Percentiles rank a stretch among this genome's conserved stretches.
Conservation (phyloP, 2,888 invertebrate species). For the Himalopsyche anomala region DNA sequence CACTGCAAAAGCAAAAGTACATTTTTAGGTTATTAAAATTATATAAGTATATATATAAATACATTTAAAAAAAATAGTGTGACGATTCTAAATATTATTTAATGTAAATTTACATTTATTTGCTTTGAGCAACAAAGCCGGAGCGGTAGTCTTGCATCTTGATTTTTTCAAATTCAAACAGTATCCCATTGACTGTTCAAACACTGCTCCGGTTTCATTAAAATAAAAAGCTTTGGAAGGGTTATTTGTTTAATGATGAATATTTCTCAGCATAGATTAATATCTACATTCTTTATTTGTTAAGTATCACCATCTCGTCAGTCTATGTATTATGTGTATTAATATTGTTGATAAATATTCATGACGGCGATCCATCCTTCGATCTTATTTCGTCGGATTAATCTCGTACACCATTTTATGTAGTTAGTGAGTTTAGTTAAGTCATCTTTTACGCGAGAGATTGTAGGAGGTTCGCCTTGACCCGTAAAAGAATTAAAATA, state of each 20-base stretch:
- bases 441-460: too few species aligned
- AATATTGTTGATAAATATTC: constrained; percentile 22
- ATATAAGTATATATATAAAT: constrained; percentile 24
- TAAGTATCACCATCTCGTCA: neutral
- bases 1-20: neutral
- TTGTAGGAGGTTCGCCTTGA: constrained; percentile 4
- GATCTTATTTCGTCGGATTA: neutral
- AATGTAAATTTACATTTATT: constrained; percentile 19
- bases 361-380: neutral
- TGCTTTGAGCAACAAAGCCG: neutral
- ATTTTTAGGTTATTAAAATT: constrained; percentile 20
- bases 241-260: neutral
- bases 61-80: constrained; percentile 25
- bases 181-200: constrained; percentile 1
- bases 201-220: neutral
- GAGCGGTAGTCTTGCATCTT: neutral
- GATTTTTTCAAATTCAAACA: neutral
- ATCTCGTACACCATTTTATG: neutral
- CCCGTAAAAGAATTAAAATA: neutral
- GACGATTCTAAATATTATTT: constrained; percentile 26
- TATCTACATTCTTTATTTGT: neutral
- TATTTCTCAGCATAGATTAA: constrained; percentile 11
- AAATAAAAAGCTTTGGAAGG: constrained; percentile 14
- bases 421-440: neutral
- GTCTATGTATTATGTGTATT: neutral